Evolutionary conservation across 2,113 vertebrate species (phyloP).

Genomic region (Scalopus aquaticus): DNA sequence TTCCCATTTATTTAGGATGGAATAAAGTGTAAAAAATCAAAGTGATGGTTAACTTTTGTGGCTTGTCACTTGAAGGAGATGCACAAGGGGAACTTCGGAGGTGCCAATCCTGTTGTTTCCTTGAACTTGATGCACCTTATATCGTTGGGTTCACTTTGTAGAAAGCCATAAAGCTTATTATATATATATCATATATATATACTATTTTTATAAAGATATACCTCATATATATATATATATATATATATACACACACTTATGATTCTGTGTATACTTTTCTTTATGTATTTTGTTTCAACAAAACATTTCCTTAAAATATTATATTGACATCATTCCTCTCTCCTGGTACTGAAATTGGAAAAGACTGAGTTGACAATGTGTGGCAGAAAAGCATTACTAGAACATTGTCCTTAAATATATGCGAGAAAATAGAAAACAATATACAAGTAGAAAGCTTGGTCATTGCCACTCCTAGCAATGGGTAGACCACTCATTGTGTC

Average conservation of each 20-base stretch:
- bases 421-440: background rate
- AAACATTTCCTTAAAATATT: background rate
- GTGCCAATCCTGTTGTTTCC: background rate
- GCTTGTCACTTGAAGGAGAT: background rate
- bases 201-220: too few relatives aligned
- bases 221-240: too few relatives aligned
- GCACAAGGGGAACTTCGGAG: background rate
- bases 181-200: too few relatives aligned
- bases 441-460: background rate
- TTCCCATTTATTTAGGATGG: background rate
- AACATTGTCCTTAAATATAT: background rate
- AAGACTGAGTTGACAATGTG: background rate
- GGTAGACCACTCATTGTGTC: background rate
- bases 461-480: background rate
- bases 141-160: background rate
- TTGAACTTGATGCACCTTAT: background rate
- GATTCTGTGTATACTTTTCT: background rate
- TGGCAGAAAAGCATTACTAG: background rate
- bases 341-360: background rate
- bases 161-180: background rate
- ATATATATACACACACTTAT: too few relatives aligned
- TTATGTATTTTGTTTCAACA: background rate
- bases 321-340: background rate
- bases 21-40: background rate
- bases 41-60: background rate